Conservation (phyloP, 2,113 vertebrate genomes). For the Chroicocephalus ridibundus region DNA sequence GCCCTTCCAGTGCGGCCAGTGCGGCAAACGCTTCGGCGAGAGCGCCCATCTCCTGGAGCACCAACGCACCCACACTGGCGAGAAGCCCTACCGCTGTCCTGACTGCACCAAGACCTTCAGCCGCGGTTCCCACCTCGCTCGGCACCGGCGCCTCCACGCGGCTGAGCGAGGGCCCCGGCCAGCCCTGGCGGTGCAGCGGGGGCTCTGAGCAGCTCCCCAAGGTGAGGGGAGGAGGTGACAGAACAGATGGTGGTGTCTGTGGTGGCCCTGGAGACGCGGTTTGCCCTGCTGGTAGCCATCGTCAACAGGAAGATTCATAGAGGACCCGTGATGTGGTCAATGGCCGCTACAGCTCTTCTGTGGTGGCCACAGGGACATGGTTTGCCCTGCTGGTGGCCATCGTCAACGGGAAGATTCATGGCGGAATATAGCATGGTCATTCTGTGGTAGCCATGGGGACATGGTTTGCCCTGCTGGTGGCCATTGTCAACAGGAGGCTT, state of each 20-base stretch:
- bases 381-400: too few species aligned
- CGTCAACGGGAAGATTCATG: not conserved
- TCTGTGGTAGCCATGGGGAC: too few species aligned
- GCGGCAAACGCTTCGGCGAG: conserved; percentile 63
- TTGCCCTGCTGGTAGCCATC: not conserved
- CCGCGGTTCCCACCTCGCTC: conserved; percentile 50
- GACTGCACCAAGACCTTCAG: conserved; percentile 66
- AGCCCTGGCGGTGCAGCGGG: not conserved
- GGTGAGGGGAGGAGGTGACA: not conserved
- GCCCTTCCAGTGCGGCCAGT: conserved; percentile 66
- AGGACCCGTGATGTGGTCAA: not conserved
- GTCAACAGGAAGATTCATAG: not conserved
- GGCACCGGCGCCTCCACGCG: conserved; percentile 43
- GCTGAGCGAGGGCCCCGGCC: not conserved
- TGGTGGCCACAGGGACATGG: not conserved
- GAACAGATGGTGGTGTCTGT: not conserved
- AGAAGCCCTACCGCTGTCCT: conserved; percentile 53
- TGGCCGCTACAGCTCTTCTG: not conserved
- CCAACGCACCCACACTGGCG: conserved; percentile 61
- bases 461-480: too few species aligned
- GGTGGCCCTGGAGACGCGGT: not conserved
- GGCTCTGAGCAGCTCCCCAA: not conserved
- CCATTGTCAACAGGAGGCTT: too few species aligned
- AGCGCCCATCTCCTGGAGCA: conserved; percentile 69
- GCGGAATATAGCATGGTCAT: not conserved